phyloP scores from a whole-genome alignment of 2,113 vertebrate species.

The Stegostoma tigrinum region DNA sequence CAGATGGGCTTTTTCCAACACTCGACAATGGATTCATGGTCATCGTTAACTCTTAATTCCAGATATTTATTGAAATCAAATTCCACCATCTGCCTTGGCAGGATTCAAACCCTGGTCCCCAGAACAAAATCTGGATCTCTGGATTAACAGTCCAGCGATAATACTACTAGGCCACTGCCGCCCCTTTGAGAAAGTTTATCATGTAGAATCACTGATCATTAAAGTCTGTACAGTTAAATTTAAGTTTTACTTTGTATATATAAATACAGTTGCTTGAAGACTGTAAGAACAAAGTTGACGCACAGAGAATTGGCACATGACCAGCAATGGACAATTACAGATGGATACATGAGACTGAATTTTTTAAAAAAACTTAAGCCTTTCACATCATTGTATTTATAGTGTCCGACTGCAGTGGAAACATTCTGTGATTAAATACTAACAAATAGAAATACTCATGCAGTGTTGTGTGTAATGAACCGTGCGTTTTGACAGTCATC shows the following conservation, averaged over 20 bases:
- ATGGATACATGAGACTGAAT: not conserved
- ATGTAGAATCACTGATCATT: not conserved
- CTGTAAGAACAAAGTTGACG: not conserved
- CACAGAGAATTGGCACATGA: not conserved
- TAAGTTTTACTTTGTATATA: not conserved
- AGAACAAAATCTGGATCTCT: no score
- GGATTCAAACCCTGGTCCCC: no score
- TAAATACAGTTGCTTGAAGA: conserved; percentile 13
- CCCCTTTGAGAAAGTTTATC: not conserved
- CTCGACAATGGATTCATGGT: no score
- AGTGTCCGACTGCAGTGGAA: not conserved
- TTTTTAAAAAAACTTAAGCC: not conserved
- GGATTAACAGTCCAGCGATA: no score
- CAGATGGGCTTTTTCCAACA: no score
- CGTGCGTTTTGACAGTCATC: not conserved
- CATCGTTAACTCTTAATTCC: no score
- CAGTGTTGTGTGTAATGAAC: not conserved
- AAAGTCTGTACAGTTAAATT: conserved; percentile 6
- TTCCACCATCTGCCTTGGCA: no score
- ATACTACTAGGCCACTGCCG: no score
- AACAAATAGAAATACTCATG: conserved; percentile 17
- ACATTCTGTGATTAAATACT: conserved; percentile 12
- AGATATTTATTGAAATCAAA: no score
- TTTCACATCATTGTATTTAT: conserved; percentile 5
- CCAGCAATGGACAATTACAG: conserved; percentile 5